Conservation (phyloP, 2,113 vertebrate species). For the Salvelinus namaycush region DNA sequence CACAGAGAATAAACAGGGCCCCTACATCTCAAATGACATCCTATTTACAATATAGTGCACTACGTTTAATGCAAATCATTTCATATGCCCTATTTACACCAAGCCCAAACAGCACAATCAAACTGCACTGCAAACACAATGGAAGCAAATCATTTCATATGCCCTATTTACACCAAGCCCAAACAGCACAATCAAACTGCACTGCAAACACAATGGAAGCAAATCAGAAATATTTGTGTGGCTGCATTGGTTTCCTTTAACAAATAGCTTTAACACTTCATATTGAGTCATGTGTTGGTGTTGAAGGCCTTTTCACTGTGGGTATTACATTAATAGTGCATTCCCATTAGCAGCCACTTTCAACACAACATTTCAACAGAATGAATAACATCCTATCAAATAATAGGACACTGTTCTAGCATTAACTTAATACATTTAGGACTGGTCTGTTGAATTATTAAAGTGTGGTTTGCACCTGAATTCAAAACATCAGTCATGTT, state of each 20-base stretch:
- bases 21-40: no score
- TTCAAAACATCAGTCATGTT: background rate
- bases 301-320: background rate
- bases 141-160: constrained; percentile 48
- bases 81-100: constrained; percentile 65
- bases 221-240: constrained; percentile 23
- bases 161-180: constrained; percentile 64
- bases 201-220: constrained; percentile 39
- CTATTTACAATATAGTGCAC: background rate
- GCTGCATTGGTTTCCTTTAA: background rate
- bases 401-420: background rate
- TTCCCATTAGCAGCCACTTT: background rate
- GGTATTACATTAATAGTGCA: background rate
- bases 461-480: background rate
- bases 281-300: background rate
- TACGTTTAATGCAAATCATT: constrained; percentile 24
- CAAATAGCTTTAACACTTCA: background rate
- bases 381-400: no score
- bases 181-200: constrained; percentile 26
- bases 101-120: constrained; percentile 38
- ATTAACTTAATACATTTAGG: background rate
- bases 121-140: constrained; percentile 22
- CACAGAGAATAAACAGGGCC: constrained; percentile 59
- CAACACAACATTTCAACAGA: background rate
- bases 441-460: background rate